Evolutionary conservation across 2,113 vertebrate genomes (phyloP).

Genomic region (Catagonus wagneri): DNA sequence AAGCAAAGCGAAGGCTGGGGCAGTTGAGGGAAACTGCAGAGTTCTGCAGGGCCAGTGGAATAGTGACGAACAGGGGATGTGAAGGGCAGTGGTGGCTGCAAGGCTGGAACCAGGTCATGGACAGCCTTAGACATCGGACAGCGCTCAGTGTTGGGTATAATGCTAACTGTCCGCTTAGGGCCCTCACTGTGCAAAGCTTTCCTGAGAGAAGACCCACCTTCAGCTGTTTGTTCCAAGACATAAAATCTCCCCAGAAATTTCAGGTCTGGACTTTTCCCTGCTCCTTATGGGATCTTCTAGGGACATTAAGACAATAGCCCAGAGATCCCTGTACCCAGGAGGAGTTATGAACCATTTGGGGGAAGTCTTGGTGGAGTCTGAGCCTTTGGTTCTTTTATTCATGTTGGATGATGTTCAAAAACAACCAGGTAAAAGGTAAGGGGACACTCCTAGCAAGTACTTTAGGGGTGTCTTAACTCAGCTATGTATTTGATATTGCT

Average conservation of each 20-base stretch:
- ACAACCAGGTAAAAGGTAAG: neutral
- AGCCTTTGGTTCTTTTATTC: constrained; percentile 2
- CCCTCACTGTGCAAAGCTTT: neutral
- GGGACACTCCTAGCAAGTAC: neutral
- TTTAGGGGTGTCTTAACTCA: neutral
- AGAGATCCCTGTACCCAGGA: neutral
- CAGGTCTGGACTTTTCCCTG: neutral
- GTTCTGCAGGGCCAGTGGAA: neutral
- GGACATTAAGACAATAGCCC: neutral
- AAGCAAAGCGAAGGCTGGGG: neutral
- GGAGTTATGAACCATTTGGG: neutral
- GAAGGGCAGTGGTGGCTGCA: neutral
- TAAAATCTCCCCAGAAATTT: neutral
- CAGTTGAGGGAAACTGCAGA: neutral
- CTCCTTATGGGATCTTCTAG: neutral
- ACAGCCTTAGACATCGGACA: accelerated
- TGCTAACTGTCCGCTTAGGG: neutral
- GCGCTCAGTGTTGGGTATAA: too few relatives aligned
- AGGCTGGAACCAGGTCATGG: neutral
- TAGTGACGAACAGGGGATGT: accelerated
- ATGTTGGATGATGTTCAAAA: neutral
- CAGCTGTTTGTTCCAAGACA: neutral
- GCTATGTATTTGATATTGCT: neutral
- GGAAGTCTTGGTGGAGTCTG: neutral
- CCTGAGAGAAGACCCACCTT: neutral